These are phyloP conservation scores for Argyrosomus regius DNA, from an alignment of 2,797 vertebrate species.

Conservation along the genomic window DNA sequence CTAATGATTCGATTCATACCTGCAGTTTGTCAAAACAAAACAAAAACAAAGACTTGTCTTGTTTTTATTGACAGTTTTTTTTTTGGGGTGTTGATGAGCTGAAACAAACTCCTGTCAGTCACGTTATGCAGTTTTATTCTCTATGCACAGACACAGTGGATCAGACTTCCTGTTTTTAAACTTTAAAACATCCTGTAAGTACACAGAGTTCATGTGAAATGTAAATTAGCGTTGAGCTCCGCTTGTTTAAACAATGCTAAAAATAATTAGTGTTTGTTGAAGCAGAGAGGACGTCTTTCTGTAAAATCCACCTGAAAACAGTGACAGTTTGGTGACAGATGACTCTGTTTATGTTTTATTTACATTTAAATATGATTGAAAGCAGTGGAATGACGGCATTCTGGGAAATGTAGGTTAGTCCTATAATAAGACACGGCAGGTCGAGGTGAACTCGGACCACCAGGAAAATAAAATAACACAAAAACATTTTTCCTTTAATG, in stretches of 20 bases:
- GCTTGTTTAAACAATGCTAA: no score
- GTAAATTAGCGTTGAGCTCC: no score
- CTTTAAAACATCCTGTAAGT: neutral
- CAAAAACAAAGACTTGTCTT: no score
- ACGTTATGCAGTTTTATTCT: slow-evolving; percentile 36
- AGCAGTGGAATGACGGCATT: neutral
- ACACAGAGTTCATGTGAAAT: neutral
- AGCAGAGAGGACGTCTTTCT: neutral
- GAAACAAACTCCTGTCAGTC: slow-evolving; percentile 1
- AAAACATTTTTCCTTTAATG: no score
- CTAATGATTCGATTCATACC: neutral
- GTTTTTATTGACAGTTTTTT: no score
- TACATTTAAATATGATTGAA: neutral
- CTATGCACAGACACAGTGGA: slow-evolving; percentile 33
- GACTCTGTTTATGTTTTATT: no score
- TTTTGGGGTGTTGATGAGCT: slow-evolving; percentile 2
- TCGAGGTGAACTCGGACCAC: no score
- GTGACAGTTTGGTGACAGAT: neutral
- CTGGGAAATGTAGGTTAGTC: neutral
- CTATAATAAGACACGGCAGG: neutral
- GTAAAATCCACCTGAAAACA: neutral
- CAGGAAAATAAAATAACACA: neutral
- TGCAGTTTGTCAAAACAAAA: slow-evolving; percentile 17
- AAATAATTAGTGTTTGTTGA: neutral
- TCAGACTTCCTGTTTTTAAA: slow-evolving; percentile 7